Percentiles rank a stretch among this genome's conserved stretches.
Conservation (phyloP, 2,888 invertebrate genomes). For the Brachylomia viminalis region DNA sequence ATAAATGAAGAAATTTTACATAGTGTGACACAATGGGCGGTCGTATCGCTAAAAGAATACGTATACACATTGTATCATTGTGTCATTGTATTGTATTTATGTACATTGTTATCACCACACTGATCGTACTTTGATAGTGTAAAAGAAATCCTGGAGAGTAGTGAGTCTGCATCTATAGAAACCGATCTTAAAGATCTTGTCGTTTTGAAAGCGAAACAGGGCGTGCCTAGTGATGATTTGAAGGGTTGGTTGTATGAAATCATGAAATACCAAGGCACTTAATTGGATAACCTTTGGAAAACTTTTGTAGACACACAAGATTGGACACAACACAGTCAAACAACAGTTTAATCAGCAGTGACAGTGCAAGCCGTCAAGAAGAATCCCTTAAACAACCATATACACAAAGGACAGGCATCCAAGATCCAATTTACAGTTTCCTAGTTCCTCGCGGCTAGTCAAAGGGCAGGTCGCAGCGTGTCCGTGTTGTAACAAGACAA, state of each 20-base stretch:
- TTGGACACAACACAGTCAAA: not conserved
- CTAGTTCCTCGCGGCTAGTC: conserved; percentile 53
- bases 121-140: conserved; percentile 42
- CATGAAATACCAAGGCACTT: not conserved
- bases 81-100: too few species aligned
- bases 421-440: conserved; percentile 52
- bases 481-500: conserved; percentile 64
- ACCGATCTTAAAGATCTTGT: not conserved
- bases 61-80: too few species aligned
- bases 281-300: not conserved
- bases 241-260: not conserved
- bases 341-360: not conserved
- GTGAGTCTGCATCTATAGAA: not conserved
- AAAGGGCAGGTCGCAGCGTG: conserved; percentile 68
- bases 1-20: too few species aligned
- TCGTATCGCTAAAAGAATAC: too few species aligned
- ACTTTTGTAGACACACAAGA: too few species aligned
- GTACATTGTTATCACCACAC: conserved; percentile 68
- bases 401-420: conserved; percentile 26
- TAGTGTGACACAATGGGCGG: too few species aligned
- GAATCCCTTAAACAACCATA: not conserved
- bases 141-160: conserved; percentile 9
- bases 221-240: not conserved
- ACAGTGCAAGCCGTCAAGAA: not conserved
- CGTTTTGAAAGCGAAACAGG: not conserved